A percentile compares a stretch with the other conserved stretches of the same genome.
phyloP scores from a whole-genome alignment of 2,888 invertebrate genomes.

The Nemurella pictetii region DNA sequence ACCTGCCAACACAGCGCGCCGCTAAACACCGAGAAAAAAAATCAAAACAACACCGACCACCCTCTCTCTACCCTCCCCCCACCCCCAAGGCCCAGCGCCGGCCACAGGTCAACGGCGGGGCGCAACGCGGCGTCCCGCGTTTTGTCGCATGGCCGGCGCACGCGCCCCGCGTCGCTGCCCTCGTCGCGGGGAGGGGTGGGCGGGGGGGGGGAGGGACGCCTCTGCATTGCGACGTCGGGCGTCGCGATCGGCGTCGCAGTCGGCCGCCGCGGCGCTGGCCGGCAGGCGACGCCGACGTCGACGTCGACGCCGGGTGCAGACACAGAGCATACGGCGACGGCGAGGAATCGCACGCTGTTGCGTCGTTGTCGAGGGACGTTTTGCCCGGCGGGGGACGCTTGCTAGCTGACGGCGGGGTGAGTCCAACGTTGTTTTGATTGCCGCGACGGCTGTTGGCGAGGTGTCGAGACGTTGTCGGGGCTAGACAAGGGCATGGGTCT shows the following conservation, averaged over 20 bases:
- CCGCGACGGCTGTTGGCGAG: no score
- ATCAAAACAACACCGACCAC: no score
- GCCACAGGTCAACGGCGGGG: neutral
- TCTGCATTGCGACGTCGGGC: conserved; percentile 37
- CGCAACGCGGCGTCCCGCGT: neutral
- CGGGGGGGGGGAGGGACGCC: conserved; percentile 28
- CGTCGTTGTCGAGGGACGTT: no score
- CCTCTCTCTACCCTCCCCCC: no score
- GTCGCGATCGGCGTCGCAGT: conserved; percentile 2
- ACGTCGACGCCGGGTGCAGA: neutral
- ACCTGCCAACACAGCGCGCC: no score
- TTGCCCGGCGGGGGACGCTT: no score
- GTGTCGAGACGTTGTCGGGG: no score
- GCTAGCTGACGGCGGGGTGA: no score
- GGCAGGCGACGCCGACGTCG: neutral
- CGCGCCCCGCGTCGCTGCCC: conserved; percentile 1
- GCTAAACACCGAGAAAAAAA: no score
- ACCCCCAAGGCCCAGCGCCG: no score
- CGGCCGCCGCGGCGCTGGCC: neutral
- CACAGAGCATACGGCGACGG: neutral
- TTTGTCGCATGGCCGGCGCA: neutral
- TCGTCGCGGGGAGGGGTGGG: neutral
- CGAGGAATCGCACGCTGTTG: neutral
- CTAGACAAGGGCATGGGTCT: no score
- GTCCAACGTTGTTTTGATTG: no score